Evolutionary conservation across 2,888 invertebrate species (phyloP), one percentile per base, ranked within the genome.

Genomic region (Sinhomidia bicolor): DNA sequence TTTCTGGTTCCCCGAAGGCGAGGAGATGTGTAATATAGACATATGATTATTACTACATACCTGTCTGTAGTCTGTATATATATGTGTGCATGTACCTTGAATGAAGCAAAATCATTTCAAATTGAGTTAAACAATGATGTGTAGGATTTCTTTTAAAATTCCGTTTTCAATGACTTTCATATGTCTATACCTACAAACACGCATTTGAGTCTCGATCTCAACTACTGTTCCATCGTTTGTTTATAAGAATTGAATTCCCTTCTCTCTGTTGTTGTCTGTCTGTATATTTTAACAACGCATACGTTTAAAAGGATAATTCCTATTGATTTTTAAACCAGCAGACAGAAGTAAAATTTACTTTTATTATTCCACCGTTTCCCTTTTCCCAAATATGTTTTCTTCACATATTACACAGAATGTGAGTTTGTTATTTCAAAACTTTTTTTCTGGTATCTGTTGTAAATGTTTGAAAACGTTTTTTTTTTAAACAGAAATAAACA

Each of bases 401-500:
- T 5, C 10, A 23, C 71, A 71, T 0, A 32, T 29, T 62, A 17
- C 3, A 10, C 9, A 20, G 20, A 54, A n/a, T 65, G 32, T 65
- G 9, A 60, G 6, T 29, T 12, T 71, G 44, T 44, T 36, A 29
- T 71, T 71, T 71, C 44, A 65, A 14, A 14, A 23, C 12, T 47
- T 47, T 71, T 47, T 71, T 54, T 54, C 60, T 57, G 60, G 36
- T 79, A 41, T 79, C 79, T 79, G 79, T 60, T 79, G 10, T 60
- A 29, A 12, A n/a, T 79, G 36, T 57, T 79, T 79, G 36, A 79
- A 60, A 79, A 51, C 76, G 80, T 82, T 82, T 51, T 68, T 41
- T 12, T 65, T 44, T 68, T 29, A 51, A 83, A 83, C 17, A 54
- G 83, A 83, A 83, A 83, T 83, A 83, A 83, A 83, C 83, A 83